Conservation (phyloP, 2,888 invertebrate species). For the Diaperis boleti region DNA sequence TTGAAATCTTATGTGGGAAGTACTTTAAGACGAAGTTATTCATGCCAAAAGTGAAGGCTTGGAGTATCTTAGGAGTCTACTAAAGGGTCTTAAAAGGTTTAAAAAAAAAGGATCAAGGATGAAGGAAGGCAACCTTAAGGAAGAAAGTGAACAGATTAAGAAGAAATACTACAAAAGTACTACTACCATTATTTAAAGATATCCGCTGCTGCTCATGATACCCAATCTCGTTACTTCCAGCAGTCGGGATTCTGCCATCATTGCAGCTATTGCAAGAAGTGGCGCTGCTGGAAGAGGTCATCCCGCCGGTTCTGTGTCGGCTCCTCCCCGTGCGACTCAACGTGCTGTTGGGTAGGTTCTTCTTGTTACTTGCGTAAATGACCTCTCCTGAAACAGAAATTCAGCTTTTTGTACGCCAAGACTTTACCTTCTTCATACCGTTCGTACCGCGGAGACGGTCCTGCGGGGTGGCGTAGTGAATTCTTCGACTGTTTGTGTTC, state of each 20-base stretch:
- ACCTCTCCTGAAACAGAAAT: constrained; percentile 59
- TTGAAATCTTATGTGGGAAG: no score
- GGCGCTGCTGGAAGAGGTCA: constrained; percentile 72
- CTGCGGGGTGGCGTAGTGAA: constrained; percentile 67
- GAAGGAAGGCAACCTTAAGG: no score
- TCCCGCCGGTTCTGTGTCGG: constrained; percentile 67
- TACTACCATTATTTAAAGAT: constrained; percentile 63
- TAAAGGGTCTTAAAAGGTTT: no score
- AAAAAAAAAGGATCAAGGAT: no score
- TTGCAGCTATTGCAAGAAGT: constrained; percentile 67
- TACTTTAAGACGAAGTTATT: no score
- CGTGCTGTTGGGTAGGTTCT: constrained; percentile 61
- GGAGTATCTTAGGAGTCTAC: no score
- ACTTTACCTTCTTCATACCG: constrained; percentile 57
- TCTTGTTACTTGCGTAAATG: constrained; percentile 63
- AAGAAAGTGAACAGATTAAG: no score
- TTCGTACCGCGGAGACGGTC: constrained; percentile 64
- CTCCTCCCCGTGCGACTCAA: constrained; percentile 63
- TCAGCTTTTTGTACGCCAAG: no score
- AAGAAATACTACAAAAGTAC: no score
- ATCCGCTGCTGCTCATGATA: constrained; percentile 63
- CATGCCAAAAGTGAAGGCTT: no score
- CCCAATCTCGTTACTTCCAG: constrained; percentile 59
- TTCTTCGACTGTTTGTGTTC: constrained; percentile 73
- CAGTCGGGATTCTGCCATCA: constrained; percentile 54